Conservation (phyloP, 2,797 vertebrate genomes). For the Gallinago solitaria region DNA sequence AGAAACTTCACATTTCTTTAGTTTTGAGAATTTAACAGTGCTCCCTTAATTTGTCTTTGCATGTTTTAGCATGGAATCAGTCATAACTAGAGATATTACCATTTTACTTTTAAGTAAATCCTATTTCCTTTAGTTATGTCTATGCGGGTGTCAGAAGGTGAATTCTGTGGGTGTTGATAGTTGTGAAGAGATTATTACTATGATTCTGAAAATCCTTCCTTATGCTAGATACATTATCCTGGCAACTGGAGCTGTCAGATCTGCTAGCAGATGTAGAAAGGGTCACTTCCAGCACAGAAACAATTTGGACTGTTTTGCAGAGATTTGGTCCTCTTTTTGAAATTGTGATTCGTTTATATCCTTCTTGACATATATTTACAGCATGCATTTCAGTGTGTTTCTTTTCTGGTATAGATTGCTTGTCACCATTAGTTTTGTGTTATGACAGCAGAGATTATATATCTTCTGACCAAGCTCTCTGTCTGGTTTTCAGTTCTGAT, state of each 20-base stretch:
- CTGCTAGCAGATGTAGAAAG: slow-evolving; percentile 27
- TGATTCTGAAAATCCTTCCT: slow-evolving; percentile 59
- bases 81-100: not conserved
- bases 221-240: slow-evolving; percentile 20
- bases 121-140: not conserved
- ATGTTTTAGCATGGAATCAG: not conserved
- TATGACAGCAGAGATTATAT: slow-evolving; percentile 57
- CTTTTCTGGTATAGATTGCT: slow-evolving; percentile 45
- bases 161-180: slow-evolving; percentile 50
- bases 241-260: slow-evolving; percentile 52
- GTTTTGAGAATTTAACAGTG: not conserved
- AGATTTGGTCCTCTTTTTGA: slow-evolving; percentile 33
- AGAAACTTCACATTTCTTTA: not conserved
- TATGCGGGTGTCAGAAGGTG: slow-evolving; percentile 24
- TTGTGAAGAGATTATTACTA: slow-evolving; percentile 62
- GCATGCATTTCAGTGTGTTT: slow-evolving; percentile 6
- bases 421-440: slow-evolving; percentile 50
- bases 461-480: slow-evolving; percentile 17
- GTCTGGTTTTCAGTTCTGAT: slow-evolving; percentile 12
- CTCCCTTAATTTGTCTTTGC: not conserved
- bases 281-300: slow-evolving; percentile 48
- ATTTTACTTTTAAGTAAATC: slow-evolving; percentile 16
- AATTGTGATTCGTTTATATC: slow-evolving; percentile 7
- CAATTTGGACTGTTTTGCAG: slow-evolving; percentile 51
- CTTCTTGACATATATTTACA: slow-evolving; percentile 40